Conservation (phyloP, 1,140 invertebrate species). For the Chionoecetes opilio region DNA sequence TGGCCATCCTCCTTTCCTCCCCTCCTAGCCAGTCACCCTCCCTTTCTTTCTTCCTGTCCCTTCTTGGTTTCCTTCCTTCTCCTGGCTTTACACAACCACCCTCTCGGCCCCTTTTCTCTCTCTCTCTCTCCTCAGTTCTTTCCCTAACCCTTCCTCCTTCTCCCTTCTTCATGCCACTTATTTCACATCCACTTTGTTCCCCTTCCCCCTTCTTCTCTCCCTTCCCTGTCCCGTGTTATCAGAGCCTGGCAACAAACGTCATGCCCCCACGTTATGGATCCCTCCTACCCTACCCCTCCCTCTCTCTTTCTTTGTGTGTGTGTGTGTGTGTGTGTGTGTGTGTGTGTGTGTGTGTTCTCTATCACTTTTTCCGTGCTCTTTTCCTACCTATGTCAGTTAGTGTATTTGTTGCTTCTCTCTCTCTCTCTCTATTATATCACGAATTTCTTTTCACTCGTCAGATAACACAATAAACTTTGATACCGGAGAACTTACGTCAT, state of each 20-base stretch:
- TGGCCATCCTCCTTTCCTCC: not conserved
- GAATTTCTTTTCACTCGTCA: not conserved
- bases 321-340: no score
- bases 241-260: slow-evolving; percentile 21
- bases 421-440: not conserved
- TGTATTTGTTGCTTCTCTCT: no score
- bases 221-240: not conserved
- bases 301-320: slow-evolving; percentile 34
- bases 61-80: not conserved
- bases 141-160: not conserved
- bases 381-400: no score
- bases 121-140: not conserved
- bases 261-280: slow-evolving; percentile 6
- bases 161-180: not conserved
- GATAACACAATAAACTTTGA: not conserved
- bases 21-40: no score
- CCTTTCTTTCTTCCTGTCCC: not conserved
- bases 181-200: not conserved
- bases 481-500: not conserved
- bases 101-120: not conserved
- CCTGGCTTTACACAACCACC: no score
- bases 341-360: no score
- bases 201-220: not conserved
- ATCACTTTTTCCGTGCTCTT: no score
- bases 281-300: not conserved